Base-by-base conservation (phyloP, 2,113 vertebrate genomes). In the Panurus biarmicus region DNA sequence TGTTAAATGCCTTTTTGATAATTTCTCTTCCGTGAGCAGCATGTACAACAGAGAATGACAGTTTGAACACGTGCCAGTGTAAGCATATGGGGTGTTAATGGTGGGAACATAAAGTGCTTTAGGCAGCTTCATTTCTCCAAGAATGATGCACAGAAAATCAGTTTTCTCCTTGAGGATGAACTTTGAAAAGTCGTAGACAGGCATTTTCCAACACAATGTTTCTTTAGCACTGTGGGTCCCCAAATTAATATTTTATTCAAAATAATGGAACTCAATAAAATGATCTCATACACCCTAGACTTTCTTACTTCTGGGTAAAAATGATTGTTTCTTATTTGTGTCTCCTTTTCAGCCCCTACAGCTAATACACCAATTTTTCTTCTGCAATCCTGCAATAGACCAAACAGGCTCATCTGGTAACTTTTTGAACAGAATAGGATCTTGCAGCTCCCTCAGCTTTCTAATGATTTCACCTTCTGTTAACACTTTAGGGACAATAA, bases 251-350 rank as follows among this genome's bases (percentile, higher is more conserved):
- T 89, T 96, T 90, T 29, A 90, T 79, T 95, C 83, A 94, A 85
- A 94, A 92, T 82, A 96, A 93, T 76, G 50, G 65, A 93, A 67
- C 78, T 95, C 86, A 94, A 89, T 95, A 85, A 94, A 96, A 93
- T 89, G 70, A 94, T 61, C 89, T 96, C 50, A 75, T 35, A 28
- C 31, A 94, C 58, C 67, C 54, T 87, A 78, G 62, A 66, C 12
- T 90, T 96, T 93, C 71, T 81, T 92, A 95, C 80, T 90, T 97
- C 62, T 93, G 44, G 82, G 51, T 94, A 92, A 96, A 96, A 97
- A 93, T 78, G 77, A 79, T 80, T 95, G 54, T 94, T 94, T 94
- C 79, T 93, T 94, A 87, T 91, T 96, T 95, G 81, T 97, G 84
- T 90, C 91, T 74, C 86, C 82, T 81, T 92, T 87, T 33, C 50